phyloP scores from a whole-genome alignment of 1,140 invertebrate genomes.

The Caenorhabditis tropicalis region DNA sequence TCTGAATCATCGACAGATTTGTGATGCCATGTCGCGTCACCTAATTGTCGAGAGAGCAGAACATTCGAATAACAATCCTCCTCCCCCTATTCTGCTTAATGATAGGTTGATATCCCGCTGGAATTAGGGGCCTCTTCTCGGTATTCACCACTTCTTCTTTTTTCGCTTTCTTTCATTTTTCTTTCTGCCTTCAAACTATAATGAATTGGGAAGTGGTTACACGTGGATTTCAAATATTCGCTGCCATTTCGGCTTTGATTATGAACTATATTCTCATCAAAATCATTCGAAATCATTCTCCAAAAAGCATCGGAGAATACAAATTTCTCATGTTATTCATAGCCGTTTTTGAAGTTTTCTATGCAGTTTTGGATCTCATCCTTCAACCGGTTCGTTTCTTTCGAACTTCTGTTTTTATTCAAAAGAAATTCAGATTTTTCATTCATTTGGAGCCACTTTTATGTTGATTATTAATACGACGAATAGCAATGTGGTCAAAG shows the following conservation, averaged over 20 bases:
- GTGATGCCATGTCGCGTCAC: too few species aligned
- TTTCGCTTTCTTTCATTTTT: not conserved
- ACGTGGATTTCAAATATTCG: not conserved
- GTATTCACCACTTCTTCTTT: not conserved
- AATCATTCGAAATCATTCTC: not conserved
- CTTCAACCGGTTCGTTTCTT: not conserved
- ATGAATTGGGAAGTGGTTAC: not conserved
- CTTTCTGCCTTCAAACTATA: not conserved
- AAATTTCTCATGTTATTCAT: not conserved
- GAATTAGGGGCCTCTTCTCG: not conserved
- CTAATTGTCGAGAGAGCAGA: too few species aligned
- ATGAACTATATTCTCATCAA: not conserved
- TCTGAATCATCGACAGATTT: too few species aligned
- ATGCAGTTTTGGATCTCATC: not conserved
- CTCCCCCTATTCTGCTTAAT: too few species aligned
- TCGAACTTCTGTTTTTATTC: not conserved
- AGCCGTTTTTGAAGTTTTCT: not conserved
- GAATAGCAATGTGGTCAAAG: not conserved
- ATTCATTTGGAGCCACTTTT: not conserved
- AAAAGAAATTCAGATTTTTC: not conserved
- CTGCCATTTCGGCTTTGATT: not conserved
- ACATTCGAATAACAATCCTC: too few species aligned
- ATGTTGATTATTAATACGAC: not conserved
- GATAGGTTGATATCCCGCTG: not conserved
- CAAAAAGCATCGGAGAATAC: not conserved